A percentile compares a stretch with the other conserved stretches of the same genome.
phyloP scores from a whole-genome alignment of 2,888 invertebrate genomes.

The Chrysina gloriosa region DNA sequence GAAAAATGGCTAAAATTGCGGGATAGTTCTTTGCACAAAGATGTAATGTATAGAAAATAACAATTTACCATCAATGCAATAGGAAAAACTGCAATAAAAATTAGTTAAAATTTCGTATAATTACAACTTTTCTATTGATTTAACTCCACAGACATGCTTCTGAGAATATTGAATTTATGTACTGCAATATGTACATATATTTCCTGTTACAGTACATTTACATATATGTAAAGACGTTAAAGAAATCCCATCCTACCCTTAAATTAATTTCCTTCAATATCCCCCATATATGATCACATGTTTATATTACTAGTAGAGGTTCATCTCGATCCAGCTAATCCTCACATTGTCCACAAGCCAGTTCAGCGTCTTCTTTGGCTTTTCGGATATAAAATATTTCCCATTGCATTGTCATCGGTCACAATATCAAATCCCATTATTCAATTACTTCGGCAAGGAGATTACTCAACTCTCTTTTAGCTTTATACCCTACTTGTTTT shows the following conservation, averaged over 20 bases:
- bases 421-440: constrained; percentile 57
- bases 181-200: no score
- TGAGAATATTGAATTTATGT: no score
- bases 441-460: constrained; percentile 53
- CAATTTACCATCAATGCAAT: no score
- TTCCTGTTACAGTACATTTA: no score
- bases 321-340: constrained; percentile 54
- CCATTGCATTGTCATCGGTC: constrained; percentile 49
- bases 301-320: constrained; percentile 49
- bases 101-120: no score
- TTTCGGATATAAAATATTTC: constrained; percentile 54
- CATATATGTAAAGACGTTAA: not conserved
- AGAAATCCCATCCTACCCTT: not conserved
- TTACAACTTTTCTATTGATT: no score
- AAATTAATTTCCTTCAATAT: constrained; percentile 13
- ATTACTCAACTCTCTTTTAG: not conserved
- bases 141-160: no score
- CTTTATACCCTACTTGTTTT: constrained; percentile 2
- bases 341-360: constrained; percentile 53
- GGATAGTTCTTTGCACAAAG: no score
- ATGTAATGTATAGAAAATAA: no score
- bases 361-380: constrained; percentile 51
- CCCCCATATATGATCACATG: constrained; percentile 33
- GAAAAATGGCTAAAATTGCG: no score
- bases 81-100: no score